A percentile compares a stretch with the other conserved stretches of the same genome.
Evolutionary conservation across 2,797 vertebrate genomes (phyloP).

Genomic region (Threskiornis aethiopicus): DNA sequence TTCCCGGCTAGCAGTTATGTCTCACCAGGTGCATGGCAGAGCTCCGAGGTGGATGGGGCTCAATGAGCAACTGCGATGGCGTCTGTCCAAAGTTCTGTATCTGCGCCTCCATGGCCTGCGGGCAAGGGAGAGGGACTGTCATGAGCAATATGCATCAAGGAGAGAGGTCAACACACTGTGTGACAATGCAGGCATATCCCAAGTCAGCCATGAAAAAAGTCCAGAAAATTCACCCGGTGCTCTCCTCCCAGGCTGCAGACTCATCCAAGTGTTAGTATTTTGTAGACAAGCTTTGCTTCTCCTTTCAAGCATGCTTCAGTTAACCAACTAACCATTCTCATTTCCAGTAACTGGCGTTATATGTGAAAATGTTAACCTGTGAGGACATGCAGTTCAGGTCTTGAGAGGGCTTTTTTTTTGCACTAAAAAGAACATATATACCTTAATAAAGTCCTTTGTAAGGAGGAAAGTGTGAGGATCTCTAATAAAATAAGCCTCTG

Average conservation of each 20-base stretch:
- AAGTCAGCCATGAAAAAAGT: conserved; percentile 89
- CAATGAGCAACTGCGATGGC: conserved; percentile 99
- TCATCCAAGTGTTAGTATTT: conserved; percentile 95
- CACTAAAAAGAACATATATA: conserved; percentile 59
- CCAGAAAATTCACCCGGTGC: conserved; percentile 83
- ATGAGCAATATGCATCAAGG: conserved; percentile 90
- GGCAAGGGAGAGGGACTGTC: conserved; percentile 85
- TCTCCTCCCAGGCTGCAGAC: conserved; percentile 87
- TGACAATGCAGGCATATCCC: conserved; percentile 92
- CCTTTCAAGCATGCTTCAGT: conserved; percentile 93
- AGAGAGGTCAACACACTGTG: conserved; percentile 91
- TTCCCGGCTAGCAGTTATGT: conserved; percentile 74
- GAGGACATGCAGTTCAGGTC: conserved; percentile 84
- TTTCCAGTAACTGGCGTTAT: conserved; percentile 78
- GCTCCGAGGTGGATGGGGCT: conserved; percentile 99
- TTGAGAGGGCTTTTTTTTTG: conserved; percentile 47
- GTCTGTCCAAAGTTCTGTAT: conserved; percentile 99
- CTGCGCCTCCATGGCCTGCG: conserved; percentile 95
- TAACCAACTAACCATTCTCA: conserved; percentile 88
- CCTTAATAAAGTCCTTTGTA: conserved; percentile 80
- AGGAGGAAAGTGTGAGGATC: conserved; percentile 79
- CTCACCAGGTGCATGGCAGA: conserved; percentile 99
- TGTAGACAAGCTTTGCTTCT: conserved; percentile 94
- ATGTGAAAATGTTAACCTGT: conserved; percentile 87
- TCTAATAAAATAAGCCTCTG: conserved; percentile 81